These are phyloP conservation scores for Chrysocyon brachyurus DNA, from an alignment of 2,797 vertebrate species.

Conservation along the genomic window DNA sequence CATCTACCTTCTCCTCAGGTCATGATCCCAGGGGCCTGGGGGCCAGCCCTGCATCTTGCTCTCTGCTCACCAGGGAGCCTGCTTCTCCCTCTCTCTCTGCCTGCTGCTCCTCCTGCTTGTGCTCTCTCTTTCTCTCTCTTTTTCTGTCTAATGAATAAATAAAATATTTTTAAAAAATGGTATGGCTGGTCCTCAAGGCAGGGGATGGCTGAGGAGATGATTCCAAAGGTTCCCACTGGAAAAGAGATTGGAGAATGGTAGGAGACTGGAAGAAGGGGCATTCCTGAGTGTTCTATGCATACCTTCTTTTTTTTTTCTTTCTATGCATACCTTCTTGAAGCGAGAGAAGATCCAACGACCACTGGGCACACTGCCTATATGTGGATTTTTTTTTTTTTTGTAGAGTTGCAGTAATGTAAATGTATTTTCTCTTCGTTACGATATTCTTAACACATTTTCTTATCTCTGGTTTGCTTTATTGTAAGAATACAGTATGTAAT, in stretches of 20 bases:
- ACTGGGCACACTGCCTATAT: not conserved
- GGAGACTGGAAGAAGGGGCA: not conserved
- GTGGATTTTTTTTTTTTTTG: not conserved
- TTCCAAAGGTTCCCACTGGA: not conserved
- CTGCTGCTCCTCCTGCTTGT: too few species aligned
- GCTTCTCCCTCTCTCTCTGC: too few species aligned
- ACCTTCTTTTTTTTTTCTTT: not conserved
- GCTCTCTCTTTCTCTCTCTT: too few species aligned
- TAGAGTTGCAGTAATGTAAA: not conserved
- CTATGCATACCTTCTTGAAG: not conserved
- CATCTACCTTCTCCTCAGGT: too few species aligned
- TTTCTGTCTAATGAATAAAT: too few species aligned
- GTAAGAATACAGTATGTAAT: not conserved
- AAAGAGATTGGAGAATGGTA: not conserved
- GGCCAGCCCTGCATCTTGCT: too few species aligned
- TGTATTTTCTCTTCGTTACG: not conserved
- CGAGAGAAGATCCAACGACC: not conserved
- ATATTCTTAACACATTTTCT: not conserved
- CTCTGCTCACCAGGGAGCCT: too few species aligned
- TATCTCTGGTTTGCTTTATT: not conserved
- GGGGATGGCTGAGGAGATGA: not conserved
- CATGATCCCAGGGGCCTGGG: too few species aligned
- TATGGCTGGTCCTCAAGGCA: not conserved
- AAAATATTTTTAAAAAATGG: too few species aligned
- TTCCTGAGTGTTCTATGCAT: not conserved